phyloP scores from a whole-genome alignment of 2,888 invertebrate species.

The Zygaena filipendulae region DNA sequence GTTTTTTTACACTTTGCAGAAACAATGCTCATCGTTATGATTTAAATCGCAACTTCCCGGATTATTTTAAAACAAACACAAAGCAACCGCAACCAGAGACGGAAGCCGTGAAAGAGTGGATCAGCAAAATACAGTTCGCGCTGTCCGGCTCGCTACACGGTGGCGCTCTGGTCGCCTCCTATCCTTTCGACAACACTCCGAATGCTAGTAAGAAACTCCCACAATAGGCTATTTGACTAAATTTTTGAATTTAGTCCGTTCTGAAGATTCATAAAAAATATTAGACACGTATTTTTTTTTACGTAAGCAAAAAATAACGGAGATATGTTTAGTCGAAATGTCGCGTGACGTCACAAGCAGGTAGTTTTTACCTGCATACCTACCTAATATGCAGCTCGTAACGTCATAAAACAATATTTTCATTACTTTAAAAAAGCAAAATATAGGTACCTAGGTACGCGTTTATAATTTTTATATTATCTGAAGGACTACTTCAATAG shows the following conservation, averaged over 20 bases:
- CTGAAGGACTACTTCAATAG: too few species aligned
- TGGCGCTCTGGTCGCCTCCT: constrained; percentile 95
- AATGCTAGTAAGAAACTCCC: constrained; percentile 95
- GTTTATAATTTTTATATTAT: background rate
- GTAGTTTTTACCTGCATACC: too few species aligned
- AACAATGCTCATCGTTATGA: constrained; percentile 91
- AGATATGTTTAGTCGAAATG: too few species aligned
- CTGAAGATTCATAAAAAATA: too few species aligned
- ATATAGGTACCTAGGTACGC: background rate
- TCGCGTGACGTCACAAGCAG: too few species aligned
- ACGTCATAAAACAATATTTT: too few species aligned
- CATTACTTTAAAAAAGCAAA: constrained; percentile 4
- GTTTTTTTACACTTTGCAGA: too few species aligned
- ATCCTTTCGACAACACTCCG: constrained; percentile 96
- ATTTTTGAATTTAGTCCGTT: too few species aligned
- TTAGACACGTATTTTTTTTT: too few species aligned
- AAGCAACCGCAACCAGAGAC: constrained; percentile 95
- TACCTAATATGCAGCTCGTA: too few species aligned
- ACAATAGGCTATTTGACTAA: too few species aligned
- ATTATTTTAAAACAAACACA: constrained; percentile 90
- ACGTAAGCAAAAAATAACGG: too few species aligned
- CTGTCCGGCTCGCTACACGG: constrained; percentile 95
- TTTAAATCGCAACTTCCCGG: constrained; percentile 96
- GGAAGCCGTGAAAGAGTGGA: constrained; percentile 93
- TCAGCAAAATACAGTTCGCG: constrained; percentile 92